A percentile compares a stretch with the other conserved stretches of the same genome.
phyloP scores from a whole-genome alignment of 2,888 invertebrate genomes.

The Perithous albicinctus region DNA sequence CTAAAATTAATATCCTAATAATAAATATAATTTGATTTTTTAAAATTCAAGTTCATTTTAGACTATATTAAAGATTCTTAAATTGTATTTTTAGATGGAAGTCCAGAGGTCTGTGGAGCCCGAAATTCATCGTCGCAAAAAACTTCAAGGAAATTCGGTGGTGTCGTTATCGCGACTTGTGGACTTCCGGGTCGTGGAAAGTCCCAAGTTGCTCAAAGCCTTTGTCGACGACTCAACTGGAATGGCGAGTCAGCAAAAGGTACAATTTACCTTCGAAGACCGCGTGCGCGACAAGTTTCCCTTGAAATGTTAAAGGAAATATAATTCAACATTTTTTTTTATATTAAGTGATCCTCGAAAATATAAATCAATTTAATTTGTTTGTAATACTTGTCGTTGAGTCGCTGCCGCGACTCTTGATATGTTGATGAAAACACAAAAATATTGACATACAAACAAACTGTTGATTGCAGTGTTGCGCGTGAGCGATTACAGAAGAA shows the following conservation, averaged over 20 bases:
- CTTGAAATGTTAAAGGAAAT: no score
- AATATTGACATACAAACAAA: neutral
- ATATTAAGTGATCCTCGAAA: neutral
- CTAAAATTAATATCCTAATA: no score
- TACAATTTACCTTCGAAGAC: no score
- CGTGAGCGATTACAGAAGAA: slow-evolving; percentile 95
- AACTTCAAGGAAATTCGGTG: slow-evolving; percentile 86
- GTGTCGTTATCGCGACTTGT: slow-evolving; percentile 94
- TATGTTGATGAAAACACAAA: neutral
- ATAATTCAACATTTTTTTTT: neutral
- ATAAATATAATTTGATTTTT: no score
- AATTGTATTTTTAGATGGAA: slow-evolving; percentile 84
- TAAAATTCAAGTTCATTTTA: neutral
- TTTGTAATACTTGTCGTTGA: no score
- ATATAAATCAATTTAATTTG: no score
- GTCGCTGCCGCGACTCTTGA: no score
- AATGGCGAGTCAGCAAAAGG: slow-evolving; percentile 94
- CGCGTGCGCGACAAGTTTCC: no score
- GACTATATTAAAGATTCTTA: neutral
- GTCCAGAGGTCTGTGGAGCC: slow-evolving; percentile 83
- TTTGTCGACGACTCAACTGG: slow-evolving; percentile 95
- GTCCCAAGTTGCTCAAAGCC: slow-evolving; percentile 94
- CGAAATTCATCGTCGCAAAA: slow-evolving; percentile 85
- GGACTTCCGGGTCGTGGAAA: slow-evolving; percentile 97
- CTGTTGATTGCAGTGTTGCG: slow-evolving; percentile 91